Conservation (phyloP, 64 coral and sea anemone species). For the Catalaphyllia jardinei region DNA sequence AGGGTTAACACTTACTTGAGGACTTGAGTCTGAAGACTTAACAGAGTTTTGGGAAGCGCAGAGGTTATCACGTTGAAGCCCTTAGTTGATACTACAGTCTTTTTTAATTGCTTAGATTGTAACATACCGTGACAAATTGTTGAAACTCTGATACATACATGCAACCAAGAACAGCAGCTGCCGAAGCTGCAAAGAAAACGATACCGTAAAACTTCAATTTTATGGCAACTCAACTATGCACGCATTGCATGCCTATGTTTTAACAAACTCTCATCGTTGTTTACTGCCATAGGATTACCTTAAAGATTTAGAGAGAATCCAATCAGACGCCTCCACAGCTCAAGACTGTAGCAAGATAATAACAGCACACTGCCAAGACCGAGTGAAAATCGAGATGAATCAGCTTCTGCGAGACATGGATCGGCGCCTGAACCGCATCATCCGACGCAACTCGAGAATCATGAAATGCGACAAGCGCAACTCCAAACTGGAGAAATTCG, state of each 20-base stretch:
- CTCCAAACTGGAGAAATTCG: constrained; percentile 84
- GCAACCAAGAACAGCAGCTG: no score
- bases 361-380: constrained; percentile 56
- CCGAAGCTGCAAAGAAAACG: not conserved
- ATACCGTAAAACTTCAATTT: not conserved
- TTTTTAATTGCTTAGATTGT: no score
- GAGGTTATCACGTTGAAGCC: no score
- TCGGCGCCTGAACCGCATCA: constrained; percentile 80
- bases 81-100: no score
- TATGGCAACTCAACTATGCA: not conserved
- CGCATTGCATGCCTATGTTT: not conserved
- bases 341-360: constrained; percentile 82
- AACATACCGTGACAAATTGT: no score
- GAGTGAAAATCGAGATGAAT: constrained; percentile 70
- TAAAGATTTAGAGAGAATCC: constrained; percentile 79
- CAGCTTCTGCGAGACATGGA: constrained; percentile 71
- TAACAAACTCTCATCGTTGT: not conserved
- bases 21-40: no score
- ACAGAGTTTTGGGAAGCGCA: no score
- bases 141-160: no score
- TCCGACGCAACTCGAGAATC: constrained; percentile 77
- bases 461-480: constrained; percentile 94
- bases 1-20: no score
- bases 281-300: constrained; percentile 64
- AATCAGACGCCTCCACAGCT: constrained; percentile 55